phyloP scores from a whole-genome alignment of 2,113 vertebrate genomes.

The Sebastes schlegelii region DNA sequence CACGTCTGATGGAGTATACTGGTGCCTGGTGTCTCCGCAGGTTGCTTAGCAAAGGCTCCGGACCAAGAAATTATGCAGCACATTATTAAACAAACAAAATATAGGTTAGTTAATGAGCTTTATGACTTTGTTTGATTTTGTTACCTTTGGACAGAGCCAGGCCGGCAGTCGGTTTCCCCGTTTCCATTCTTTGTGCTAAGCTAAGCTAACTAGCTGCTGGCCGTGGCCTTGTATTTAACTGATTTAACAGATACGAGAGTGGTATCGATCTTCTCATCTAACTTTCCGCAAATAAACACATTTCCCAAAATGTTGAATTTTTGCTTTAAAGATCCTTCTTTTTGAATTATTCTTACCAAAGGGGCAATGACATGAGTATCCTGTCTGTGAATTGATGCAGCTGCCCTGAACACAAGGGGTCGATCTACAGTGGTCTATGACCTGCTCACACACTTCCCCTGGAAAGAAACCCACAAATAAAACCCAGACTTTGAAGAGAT shows the following conservation, averaged over 20 bases:
- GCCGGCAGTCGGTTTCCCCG: no score
- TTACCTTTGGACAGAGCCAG: not conserved
- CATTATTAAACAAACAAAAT: no score
- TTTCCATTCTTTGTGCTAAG: not conserved
- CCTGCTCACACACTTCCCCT: constrained; percentile 78
- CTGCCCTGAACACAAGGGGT: constrained; percentile 78
- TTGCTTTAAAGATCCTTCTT: not conserved
- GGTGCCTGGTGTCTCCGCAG: not conserved
- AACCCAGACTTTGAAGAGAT: not conserved
- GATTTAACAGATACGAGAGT: not conserved
- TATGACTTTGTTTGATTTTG: no score
- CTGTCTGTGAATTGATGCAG: constrained; percentile 75
- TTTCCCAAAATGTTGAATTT: not conserved
- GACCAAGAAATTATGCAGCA: no score
- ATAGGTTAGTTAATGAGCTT: no score
- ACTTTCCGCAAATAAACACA: not conserved
- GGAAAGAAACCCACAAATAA: constrained; percentile 16
- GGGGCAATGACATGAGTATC: constrained; percentile 82
- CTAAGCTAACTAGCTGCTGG: not conserved
- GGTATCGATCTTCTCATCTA: not conserved
- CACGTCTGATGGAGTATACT: not conserved
- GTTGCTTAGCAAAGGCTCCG: no score
- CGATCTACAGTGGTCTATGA: constrained; percentile 78
- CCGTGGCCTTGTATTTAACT: not conserved
- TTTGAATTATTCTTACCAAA: constrained; percentile 78